phyloP scores from a whole-genome alignment of 2,113 vertebrate genomes.

The Festucalex cinctus region DNA sequence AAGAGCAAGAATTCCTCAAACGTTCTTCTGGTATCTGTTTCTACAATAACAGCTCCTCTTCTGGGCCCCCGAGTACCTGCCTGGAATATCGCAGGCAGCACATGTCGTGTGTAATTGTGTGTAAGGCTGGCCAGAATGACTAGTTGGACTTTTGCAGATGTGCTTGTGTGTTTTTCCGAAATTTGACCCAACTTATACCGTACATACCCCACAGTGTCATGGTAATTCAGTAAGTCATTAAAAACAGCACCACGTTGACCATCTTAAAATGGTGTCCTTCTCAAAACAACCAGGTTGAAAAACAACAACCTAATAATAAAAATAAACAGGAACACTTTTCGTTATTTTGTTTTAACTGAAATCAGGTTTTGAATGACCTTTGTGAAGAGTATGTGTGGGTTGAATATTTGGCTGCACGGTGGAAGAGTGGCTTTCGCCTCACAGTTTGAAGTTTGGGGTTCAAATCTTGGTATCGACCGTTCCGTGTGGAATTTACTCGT shows the following conservation, averaged over 20 bases:
- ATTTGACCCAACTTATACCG: neutral
- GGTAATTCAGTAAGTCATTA: too few species aligned
- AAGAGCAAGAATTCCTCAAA: conserved; percentile 10
- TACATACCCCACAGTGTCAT: neutral
- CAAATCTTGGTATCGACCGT: too few species aligned
- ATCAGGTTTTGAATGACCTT: neutral
- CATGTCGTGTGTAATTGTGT: neutral
- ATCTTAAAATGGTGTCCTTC: neutral
- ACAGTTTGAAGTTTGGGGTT: too few species aligned
- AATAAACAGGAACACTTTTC: too few species aligned
- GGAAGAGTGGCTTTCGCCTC: too few species aligned
- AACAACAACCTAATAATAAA: too few species aligned
- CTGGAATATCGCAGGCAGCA: conserved; percentile 2
- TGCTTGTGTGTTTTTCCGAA: neutral
- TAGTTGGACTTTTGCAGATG: conserved; percentile 6
- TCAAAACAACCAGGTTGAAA: neutral
- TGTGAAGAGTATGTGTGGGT: neutral
- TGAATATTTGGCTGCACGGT: neutral
- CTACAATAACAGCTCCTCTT: neutral
- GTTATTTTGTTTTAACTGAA: too few species aligned
- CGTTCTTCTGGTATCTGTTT: conserved; percentile 11
- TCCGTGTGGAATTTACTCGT: too few species aligned
- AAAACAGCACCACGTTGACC: neutral
- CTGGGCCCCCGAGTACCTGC: conserved; percentile 2
- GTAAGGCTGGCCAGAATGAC: neutral